A percentile compares a stretch with the other conserved stretches of the same genome.
Conservation (phyloP, 2,113 vertebrate genomes). For the Phocoena sinus region DNA sequence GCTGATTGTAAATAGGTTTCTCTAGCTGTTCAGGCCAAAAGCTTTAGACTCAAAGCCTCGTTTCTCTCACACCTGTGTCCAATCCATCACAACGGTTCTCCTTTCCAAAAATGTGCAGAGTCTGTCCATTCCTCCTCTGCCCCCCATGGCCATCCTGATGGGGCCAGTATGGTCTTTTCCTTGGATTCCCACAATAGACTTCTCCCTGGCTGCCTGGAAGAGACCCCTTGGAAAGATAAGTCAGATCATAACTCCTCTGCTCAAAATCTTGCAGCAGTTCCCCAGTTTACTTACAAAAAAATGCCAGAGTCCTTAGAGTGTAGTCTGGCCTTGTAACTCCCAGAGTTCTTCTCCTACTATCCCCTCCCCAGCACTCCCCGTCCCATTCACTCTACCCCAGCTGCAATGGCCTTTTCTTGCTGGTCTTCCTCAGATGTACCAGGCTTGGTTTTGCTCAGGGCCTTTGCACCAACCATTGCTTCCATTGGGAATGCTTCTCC, state of each 20-base stretch:
- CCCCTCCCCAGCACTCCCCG: too few species aligned
- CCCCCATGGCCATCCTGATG: background rate
- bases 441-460: background rate
- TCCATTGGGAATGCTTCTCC: background rate
- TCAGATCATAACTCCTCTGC: background rate
- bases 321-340: background rate
- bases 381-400: background rate
- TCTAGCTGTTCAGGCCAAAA: background rate
- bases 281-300: background rate
- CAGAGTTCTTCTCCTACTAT: background rate
- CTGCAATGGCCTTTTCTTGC: background rate
- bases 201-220: background rate
- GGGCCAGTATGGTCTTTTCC: background rate
- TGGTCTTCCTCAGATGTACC: background rate
- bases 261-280: background rate
- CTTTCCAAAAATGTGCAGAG: background rate
- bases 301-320: background rate
- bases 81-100: background rate
- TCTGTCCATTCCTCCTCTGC: background rate
- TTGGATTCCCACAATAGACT: background rate
- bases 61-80: background rate
- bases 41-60: background rate
- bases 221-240: background rate
- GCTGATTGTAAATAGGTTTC: background rate
- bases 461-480: background rate